Percentiles rank a stretch among this genome's conserved stretches.
Evolutionary conservation across 2,888 invertebrate species (phyloP).

Genomic region (Nemurella pictetii): DNA sequence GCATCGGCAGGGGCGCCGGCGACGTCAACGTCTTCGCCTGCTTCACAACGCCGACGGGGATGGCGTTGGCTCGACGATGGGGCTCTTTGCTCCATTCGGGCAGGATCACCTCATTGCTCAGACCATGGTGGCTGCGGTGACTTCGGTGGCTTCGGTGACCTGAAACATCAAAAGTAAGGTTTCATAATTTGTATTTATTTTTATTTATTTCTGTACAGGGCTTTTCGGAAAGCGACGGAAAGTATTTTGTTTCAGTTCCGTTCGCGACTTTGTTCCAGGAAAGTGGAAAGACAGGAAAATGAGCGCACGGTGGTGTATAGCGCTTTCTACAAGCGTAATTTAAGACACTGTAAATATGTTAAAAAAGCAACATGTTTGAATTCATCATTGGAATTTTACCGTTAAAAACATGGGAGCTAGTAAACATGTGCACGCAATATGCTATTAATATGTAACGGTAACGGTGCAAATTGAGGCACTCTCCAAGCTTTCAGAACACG

Average conservation of each 20-base stretch:
- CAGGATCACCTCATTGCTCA: conserved; percentile 19
- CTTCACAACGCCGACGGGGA: conserved; percentile 16
- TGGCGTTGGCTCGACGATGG: conserved; percentile 30
- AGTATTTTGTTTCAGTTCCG: no score
- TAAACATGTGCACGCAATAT: background rate
- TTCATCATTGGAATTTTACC: background rate
- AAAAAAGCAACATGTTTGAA: background rate
- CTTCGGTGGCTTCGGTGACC: background rate
- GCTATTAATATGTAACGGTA: background rate
- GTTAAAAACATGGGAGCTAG: background rate
- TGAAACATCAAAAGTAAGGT: background rate
- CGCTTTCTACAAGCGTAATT: no score
- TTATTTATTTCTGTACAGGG: no score
- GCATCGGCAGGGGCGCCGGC: conserved; percentile 46
- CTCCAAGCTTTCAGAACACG: background rate
- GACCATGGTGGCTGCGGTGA: conserved; percentile 5
- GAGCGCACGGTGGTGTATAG: no score
- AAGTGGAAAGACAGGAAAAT: no score
- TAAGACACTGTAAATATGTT: background rate
- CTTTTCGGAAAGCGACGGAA: no score
- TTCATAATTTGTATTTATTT: no score
- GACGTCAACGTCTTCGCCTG: background rate
- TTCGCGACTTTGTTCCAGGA: background rate
- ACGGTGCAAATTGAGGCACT: background rate
- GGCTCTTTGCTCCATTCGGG: conserved; percentile 24